Conservation (phyloP, 2,888 invertebrate genomes). For the Phasia obesa region DNA sequence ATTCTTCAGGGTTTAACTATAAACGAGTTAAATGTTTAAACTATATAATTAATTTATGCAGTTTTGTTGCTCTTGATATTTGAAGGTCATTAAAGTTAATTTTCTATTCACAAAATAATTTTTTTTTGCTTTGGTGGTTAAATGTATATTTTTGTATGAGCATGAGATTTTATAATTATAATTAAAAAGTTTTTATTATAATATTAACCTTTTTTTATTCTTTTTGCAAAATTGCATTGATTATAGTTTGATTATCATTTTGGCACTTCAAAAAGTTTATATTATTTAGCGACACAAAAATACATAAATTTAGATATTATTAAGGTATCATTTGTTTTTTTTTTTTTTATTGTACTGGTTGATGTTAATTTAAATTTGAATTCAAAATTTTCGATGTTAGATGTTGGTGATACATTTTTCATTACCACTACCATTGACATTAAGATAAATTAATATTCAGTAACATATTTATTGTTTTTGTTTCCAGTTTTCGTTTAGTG, state of each 20-base stretch:
- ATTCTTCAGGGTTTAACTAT: background rate
- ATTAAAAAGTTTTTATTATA: background rate
- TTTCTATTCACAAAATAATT: slow-evolving; percentile 46
- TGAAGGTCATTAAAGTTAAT: slow-evolving; percentile 48
- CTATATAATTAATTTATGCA: slow-evolving; percentile 4
- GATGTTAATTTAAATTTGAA: background rate
- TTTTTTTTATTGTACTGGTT: slow-evolving; percentile 42
- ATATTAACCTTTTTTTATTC: slow-evolving; percentile 12
- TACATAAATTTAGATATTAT: slow-evolving; percentile 22
- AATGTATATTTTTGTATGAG: background rate
- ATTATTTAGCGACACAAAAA: background rate
- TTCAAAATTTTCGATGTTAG: background rate
- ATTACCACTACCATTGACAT: slow-evolving; percentile 37
- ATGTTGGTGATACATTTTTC: slow-evolving; percentile 34
- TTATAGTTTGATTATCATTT: slow-evolving; percentile 19
- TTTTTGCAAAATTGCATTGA: slow-evolving; percentile 47
- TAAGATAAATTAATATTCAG: slow-evolving; percentile 37
- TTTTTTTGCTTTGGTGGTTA: background rate
- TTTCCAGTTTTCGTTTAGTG: slow-evolving; percentile 1
- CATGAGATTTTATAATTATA: background rate
- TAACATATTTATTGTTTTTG: slow-evolving; percentile 39
- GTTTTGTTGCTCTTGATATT: slow-evolving; percentile 4
- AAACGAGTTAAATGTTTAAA: background rate
- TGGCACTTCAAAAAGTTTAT: slow-evolving; percentile 12
- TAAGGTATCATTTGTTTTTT: slow-evolving; percentile 35